phyloP scores from a whole-genome alignment of 2,888 invertebrate genomes.

The Melipona beecheii region DNA sequence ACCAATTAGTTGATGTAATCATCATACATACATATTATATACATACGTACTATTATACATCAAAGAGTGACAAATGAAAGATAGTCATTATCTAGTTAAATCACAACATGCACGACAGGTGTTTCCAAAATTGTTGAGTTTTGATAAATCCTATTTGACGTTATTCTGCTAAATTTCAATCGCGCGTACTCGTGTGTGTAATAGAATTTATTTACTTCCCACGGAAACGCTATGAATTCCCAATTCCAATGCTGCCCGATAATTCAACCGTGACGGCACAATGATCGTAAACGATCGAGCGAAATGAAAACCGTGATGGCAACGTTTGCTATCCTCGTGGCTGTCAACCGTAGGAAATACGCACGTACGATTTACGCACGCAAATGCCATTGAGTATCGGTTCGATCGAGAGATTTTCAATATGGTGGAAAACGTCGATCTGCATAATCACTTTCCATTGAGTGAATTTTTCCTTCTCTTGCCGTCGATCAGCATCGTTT shows the following conservation, averaged over 20 bases:
- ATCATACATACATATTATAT: no score
- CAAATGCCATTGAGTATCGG: not conserved
- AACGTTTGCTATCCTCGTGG: not conserved
- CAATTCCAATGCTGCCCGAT: not conserved
- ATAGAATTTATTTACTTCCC: not conserved
- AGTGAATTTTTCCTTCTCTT: conserved; percentile 31
- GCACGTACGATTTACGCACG: not conserved
- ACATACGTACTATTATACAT: no score
- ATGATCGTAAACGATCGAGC: not conserved
- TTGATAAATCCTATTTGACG: not conserved
- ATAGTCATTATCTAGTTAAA: not conserved
- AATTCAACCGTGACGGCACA: not conserved
- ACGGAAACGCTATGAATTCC: not conserved
- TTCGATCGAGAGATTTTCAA: conserved; percentile 9
- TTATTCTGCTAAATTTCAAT: not conserved
- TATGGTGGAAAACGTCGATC: conserved; percentile 45
- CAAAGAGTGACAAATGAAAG: not conserved
- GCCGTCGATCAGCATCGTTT: conserved; percentile 18
- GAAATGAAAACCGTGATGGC: not conserved
- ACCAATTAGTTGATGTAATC: no score
- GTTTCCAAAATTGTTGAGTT: not conserved
- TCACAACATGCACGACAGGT: not conserved
- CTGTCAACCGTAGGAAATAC: not conserved
- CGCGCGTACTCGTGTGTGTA: not conserved
- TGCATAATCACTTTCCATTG: conserved; percentile 53